phyloP scores from a whole-genome alignment of 2,113 vertebrate genomes.

The Percina caprodes region DNA sequence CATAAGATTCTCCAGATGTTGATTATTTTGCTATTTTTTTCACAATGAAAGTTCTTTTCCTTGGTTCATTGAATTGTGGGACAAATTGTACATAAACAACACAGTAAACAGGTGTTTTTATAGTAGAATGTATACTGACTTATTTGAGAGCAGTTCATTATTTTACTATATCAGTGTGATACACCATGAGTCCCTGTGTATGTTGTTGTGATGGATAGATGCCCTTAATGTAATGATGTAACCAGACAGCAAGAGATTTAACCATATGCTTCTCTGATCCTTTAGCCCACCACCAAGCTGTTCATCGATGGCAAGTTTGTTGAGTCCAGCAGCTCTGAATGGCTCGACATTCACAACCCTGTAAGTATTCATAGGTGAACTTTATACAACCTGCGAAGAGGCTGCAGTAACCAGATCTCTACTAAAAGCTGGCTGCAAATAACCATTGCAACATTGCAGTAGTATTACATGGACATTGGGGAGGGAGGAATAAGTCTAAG shows the following conservation, averaged over 20 bases:
- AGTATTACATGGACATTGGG: neutral
- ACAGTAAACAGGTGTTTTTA: neutral
- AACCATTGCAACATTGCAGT: neutral
- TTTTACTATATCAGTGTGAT: no score
- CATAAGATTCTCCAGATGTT: neutral
- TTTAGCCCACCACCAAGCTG: slow-evolving; percentile 94
- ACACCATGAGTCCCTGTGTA: neutral
- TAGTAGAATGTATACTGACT: neutral
- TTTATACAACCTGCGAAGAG: slow-evolving; percentile 3
- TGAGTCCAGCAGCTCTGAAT: slow-evolving; percentile 94
- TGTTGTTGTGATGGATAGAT: slow-evolving; percentile 9
- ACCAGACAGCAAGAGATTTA: slow-evolving; percentile 20
- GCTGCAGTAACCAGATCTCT: slow-evolving; percentile 19
- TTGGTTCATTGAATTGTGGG: neutral
- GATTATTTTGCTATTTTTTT: neutral
- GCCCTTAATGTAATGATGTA: slow-evolving; percentile 21
- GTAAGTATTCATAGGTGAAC: slow-evolving; percentile 84
- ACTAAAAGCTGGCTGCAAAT: slow-evolving; percentile 8
- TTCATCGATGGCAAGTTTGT: slow-evolving; percentile 98
- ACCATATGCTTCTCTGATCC: slow-evolving; percentile 50
- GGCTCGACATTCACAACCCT: slow-evolving; percentile 96
- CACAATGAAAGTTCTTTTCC: neutral
- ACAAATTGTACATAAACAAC: neutral
- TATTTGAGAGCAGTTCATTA: neutral
- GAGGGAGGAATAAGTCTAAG: neutral